Conservation (phyloP, 2,113 vertebrate species). For the Urocitellus parryii region DNA sequence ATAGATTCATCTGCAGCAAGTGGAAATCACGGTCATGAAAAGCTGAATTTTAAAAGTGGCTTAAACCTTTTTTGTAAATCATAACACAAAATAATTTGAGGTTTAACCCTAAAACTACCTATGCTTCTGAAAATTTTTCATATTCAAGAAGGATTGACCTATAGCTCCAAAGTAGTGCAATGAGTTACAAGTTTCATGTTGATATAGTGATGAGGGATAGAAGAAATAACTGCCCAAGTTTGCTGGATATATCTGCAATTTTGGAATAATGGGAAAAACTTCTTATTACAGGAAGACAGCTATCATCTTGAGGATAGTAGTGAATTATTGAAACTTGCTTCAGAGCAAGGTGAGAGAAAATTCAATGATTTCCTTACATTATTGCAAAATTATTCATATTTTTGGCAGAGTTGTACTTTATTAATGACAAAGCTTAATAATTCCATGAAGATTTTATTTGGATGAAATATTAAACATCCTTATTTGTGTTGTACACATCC, state of each 20-base stretch:
- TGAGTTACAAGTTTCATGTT: neutral
- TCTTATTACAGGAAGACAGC: neutral
- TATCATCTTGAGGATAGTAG: neutral
- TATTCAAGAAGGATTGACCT: neutral
- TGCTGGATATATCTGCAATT: neutral
- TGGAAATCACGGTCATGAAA: neutral
- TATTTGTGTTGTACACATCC: neutral
- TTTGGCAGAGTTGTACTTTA: constrained; percentile 41
- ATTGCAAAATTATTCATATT: neutral
- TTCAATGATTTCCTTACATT: constrained; percentile 33
- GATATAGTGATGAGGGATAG: neutral
- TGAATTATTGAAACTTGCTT: constrained; percentile 41
- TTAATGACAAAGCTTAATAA: neutral
- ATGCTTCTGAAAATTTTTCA: neutral
- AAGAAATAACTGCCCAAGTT: constrained; percentile 31
- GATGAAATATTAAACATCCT: neutral
- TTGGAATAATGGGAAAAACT: neutral
- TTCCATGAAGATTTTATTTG: neutral
- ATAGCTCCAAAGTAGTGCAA: neutral
- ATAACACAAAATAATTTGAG: neutral
- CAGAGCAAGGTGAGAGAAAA: constrained; percentile 34
- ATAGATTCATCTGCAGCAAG: neutral
- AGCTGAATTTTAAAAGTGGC: constrained; percentile 3
- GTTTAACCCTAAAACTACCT: neutral
- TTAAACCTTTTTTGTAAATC: constrained; percentile 21